Evolutionary conservation across 2,888 invertebrate species (phyloP), one percentile per base, ranked within the genome.

Genomic region (Caenorhabditis sp.): DNA sequence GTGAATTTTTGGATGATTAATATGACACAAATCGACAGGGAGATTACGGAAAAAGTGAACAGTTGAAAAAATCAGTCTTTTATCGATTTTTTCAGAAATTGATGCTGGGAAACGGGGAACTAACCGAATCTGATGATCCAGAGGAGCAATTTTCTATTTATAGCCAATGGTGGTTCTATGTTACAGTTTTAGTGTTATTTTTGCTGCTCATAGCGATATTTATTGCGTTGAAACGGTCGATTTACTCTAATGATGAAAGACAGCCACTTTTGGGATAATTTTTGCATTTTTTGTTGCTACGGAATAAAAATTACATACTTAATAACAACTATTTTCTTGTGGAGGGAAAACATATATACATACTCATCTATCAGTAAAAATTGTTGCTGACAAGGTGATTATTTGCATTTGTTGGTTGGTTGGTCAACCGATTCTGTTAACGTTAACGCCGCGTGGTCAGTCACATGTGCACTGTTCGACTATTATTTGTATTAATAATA

Each of bases 101-200:
- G n/a, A n/a, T n/a, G n/a, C n/a, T n/a, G n/a, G n/a, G n/a, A 28
- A n/a, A 28, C n/a, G 53, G 55, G 22, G 32, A n/a, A n/a, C n/a
- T n/a, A n/a, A n/a, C n/a, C n/a, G n/a, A n/a, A n/a, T n/a, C n/a
- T n/a, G n/a, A n/a, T n/a, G n/a, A n/a, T n/a, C n/a, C n/a, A n/a
- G n/a, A n/a, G n/a, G n/a, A n/a, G n/a, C n/a, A n/a, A 20, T 13
- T 26, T 28, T 6, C 44, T 56, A 11, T 61, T 77, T 69, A 64
- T 13, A 40, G 35, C 11, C 77, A 77, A 35, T 77, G 77, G 77
- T 77, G 77, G 77, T 77, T 77, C 32, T 69, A 69, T 56, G 55
- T 32, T 0, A 18, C 64, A 2, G 35, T 77, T n/a, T 8, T 77
- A 0, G 24, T 62, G 15, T 37, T 18, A 8, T 26, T 56, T 6